Percentiles rank a stretch among this genome's conserved stretches.
These are phyloP conservation scores for Murina feae DNA, from an alignment of 2,113 vertebrate species.

Conservation along the genomic window DNA sequence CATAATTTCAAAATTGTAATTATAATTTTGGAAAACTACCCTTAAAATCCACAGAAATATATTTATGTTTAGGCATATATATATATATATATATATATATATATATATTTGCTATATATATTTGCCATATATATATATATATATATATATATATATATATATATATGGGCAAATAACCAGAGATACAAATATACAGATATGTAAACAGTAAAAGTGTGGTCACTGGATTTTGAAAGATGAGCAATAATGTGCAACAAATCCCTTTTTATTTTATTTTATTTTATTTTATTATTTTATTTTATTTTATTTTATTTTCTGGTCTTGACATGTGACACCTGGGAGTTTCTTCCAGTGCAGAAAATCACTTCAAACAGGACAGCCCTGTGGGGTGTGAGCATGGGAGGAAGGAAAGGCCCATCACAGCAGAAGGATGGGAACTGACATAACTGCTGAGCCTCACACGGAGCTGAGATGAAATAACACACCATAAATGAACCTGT, in stretches of 20 bases:
- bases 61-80: too few species aligned
- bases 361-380: background rate
- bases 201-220: background rate
- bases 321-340: constrained; percentile 8
- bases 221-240: background rate
- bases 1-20: background rate
- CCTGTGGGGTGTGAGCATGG: background rate
- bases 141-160: too few species aligned
- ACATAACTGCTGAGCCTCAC: background rate
- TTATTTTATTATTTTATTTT: background rate
- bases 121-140: too few species aligned
- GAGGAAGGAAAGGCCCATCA: background rate
- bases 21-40: background rate
- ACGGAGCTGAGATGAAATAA: background rate
- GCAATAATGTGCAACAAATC: background rate
- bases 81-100: too few species aligned
- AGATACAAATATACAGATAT: background rate
- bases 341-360: constrained; percentile 35
- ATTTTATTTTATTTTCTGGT: constrained; percentile 18
- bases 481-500: background rate
- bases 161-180: background rate
- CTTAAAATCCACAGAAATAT: background rate
- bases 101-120: too few species aligned
- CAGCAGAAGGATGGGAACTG: constrained; percentile 5
- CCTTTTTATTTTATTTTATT: constrained; percentile 9